Conservation (phyloP, 1,140 invertebrate genomes). For the Babylonia areolata region DNA sequence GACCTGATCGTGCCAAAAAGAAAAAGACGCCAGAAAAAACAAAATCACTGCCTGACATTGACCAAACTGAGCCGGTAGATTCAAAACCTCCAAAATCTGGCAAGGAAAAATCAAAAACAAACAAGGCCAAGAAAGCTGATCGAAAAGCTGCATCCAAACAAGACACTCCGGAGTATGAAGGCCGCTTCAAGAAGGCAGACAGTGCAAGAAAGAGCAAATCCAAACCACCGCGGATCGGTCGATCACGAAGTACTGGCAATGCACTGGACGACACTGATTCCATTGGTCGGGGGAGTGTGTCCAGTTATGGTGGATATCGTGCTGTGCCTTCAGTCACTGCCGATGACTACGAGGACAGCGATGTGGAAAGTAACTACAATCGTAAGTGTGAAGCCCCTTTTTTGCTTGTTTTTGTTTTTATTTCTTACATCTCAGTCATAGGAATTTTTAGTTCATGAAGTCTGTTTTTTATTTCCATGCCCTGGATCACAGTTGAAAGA, state of each 20-base stretch:
- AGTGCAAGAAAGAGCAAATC: conserved; percentile 24
- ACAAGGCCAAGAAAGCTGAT: not conserved
- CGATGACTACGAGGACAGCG: conserved; percentile 38
- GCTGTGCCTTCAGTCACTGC: conserved; percentile 30
- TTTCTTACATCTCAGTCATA: no score
- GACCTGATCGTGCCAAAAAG: conserved; percentile 30
- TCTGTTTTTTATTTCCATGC: no score
- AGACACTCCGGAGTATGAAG: conserved; percentile 17
- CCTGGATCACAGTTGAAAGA: no score
- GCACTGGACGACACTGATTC: conserved; percentile 35
- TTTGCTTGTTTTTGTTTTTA: no score
- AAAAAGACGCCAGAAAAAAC: conserved; percentile 11
- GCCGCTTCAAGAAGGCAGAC: conserved; percentile 36
- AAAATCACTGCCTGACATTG: not conserved
- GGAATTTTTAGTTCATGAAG: no score
- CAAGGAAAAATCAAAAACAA: not conserved
- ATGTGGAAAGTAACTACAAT: conserved; percentile 39
- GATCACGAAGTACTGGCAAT: conserved; percentile 28
- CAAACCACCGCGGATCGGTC: conserved; percentile 42
- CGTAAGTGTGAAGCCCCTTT: conserved; percentile 29
- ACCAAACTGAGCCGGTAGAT: not conserved
- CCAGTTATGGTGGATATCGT: not conserved
- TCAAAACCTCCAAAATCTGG: not conserved
- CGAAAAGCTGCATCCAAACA: not conserved
- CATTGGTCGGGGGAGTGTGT: conserved; percentile 20